These are phyloP conservation scores for Conchocele bisecta DNA, from an alignment of 2,888 invertebrate genomes.

Conservation along the genomic window DNA sequence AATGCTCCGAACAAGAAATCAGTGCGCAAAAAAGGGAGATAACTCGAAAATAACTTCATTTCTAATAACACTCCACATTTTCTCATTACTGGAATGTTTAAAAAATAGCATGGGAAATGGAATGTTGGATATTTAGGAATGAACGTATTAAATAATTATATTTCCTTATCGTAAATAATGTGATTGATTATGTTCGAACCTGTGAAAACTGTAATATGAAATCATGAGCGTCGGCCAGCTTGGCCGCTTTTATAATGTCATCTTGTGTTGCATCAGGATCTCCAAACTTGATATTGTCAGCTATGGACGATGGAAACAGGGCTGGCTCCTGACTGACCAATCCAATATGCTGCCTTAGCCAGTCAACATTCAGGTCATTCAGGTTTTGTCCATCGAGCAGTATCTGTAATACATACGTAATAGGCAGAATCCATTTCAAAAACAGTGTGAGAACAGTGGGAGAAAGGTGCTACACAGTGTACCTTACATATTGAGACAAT, in stretches of 20 bases:
- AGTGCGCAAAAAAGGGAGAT: no score
- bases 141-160: background rate
- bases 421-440: no score
- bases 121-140: no score
- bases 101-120: no score
- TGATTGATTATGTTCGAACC: conserved; percentile 46
- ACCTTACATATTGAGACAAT: no score
- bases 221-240: conserved; percentile 82
- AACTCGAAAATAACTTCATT: no score
- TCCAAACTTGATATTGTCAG: conserved; percentile 86
- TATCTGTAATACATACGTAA: conserved; percentile 17
- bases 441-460: no score
- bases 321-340: conserved; percentile 85
- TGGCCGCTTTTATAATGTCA: conserved; percentile 80
- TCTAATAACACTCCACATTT: no score
- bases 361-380: conserved; percentile 83
- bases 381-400: conserved; percentile 76
- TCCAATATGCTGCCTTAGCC: conserved; percentile 82
- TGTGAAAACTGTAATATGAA: conserved; percentile 81
- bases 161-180: background rate
- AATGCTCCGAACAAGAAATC: no score
- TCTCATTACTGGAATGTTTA: no score
- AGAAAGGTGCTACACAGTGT: no score
- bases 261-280: no score
- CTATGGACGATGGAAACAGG: conserved; percentile 85